Conservation (phyloP, 2,113 vertebrate species). For the Eublepharis macularius region DNA sequence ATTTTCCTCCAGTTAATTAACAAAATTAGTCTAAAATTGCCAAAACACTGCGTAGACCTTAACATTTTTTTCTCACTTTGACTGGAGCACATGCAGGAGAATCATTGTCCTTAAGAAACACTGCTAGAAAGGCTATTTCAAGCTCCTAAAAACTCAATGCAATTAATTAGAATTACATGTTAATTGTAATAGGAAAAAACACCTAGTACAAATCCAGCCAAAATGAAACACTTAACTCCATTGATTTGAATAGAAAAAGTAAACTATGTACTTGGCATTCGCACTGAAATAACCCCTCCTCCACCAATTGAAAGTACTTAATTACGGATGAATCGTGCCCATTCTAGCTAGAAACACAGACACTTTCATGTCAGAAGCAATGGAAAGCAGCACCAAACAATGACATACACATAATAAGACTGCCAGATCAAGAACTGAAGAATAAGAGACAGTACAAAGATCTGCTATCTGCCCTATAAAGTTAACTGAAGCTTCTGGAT, state of each 20-base stretch:
- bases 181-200: background rate
- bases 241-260: background rate
- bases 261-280: background rate
- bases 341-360: background rate
- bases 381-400: background rate
- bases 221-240: background rate
- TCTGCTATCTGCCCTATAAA: background rate
- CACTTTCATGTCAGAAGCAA: background rate
- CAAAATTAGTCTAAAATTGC: background rate
- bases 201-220: background rate
- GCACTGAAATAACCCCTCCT: background rate
- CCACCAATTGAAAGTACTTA: background rate
- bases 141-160: background rate
- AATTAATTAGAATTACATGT: background rate
- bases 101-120: background rate
- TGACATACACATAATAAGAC: background rate
- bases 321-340: background rate
- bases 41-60: background rate
- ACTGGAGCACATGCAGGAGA: background rate
- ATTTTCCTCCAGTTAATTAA: background rate
- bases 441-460: background rate
- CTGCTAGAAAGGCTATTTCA: background rate
- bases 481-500: constrained; percentile 2
- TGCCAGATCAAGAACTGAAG: background rate
- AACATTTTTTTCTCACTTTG: background rate